A percentile compares a stretch with the other conserved stretches of the same genome.
phyloP scores from a whole-genome alignment of 2,797 vertebrate species.

The Etheostoma perlongum region DNA sequence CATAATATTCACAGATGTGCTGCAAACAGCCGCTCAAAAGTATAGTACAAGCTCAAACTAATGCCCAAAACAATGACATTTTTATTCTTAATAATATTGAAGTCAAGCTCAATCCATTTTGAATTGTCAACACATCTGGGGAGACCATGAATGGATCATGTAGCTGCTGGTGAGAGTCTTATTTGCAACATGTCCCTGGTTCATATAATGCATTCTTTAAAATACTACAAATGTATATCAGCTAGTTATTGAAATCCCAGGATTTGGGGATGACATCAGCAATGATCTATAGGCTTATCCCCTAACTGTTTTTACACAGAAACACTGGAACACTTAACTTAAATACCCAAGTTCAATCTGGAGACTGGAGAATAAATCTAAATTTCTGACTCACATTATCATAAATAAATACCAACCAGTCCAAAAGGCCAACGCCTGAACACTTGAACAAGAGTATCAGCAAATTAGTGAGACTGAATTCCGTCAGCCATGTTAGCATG shows the following conservation, averaged over 20 bases:
- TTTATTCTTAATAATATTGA: too few species aligned
- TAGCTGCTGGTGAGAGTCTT: too few species aligned
- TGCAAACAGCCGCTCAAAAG: not conserved
- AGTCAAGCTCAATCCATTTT: too few species aligned
- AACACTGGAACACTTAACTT: not conserved
- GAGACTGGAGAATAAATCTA: not conserved
- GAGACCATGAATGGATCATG: too few species aligned
- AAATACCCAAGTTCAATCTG: too few species aligned
- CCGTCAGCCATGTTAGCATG: too few species aligned
- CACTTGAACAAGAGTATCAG: too few species aligned
- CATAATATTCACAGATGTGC: not conserved
- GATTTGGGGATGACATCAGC: not conserved
- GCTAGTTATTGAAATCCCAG: not conserved
- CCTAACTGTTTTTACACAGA: not conserved
- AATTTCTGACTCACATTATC: not conserved
- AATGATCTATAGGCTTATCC: too few species aligned
- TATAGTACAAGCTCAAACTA: not conserved
- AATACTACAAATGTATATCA: not conserved
- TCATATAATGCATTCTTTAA: not conserved
- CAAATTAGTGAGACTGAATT: not conserved
- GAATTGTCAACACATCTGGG: too few species aligned
- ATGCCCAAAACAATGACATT: not conserved
- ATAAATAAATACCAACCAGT: not conserved
- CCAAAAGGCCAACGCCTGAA: too few species aligned
- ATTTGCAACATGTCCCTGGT: not conserved